Percentiles rank a stretch among this genome's conserved stretches.
Evolutionary conservation across 2,113 vertebrate species (phyloP).

Genomic region (Galemys pyrenaicus): DNA sequence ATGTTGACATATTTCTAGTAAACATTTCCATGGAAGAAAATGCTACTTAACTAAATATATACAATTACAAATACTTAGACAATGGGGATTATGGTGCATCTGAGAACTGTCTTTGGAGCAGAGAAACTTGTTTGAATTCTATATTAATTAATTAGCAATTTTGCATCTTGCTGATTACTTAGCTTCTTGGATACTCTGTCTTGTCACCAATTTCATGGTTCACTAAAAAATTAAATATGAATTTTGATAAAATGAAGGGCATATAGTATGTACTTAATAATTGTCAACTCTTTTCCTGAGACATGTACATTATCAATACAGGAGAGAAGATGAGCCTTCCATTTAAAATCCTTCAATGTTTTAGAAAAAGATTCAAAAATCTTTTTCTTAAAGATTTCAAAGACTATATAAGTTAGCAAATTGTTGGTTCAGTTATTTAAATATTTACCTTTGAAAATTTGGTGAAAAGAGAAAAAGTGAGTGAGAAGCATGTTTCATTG

Average conservation of each 20-base stretch:
- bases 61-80: background rate
- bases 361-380: background rate
- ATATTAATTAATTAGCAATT: background rate
- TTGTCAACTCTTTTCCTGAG: conserved; percentile 15
- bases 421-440: background rate
- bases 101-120: background rate
- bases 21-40: background rate
- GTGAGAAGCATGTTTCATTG: background rate
- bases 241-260: background rate
- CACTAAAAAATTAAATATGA: background rate
- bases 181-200: background rate
- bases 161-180: background rate
- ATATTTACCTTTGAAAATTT: background rate
- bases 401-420: background rate
- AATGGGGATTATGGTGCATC: background rate
- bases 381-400: background rate
- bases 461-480: background rate
- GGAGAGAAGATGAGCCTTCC: background rate
- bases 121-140: background rate
- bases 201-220: background rate
- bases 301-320: background rate
- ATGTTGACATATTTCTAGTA: background rate
- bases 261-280: background rate
- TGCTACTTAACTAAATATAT: background rate
- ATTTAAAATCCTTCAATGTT: background rate